phyloP scores from a whole-genome alignment of 2,888 invertebrate species.

The Nysson spinosus region DNA sequence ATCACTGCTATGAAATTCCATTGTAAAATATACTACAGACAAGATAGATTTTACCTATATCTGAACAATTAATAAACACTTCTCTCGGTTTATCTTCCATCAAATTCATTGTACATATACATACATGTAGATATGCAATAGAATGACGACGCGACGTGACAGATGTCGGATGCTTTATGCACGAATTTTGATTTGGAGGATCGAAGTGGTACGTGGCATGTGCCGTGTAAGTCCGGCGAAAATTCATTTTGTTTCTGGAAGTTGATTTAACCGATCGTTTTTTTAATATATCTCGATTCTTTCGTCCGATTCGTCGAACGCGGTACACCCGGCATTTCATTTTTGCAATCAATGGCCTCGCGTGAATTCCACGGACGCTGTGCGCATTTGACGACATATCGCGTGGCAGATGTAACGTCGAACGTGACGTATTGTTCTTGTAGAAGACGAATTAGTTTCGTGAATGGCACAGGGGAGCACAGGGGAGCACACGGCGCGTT shows the following conservation, averaged over 20 bases:
- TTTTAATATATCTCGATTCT: slow-evolving; percentile 43
- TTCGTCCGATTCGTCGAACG: slow-evolving; percentile 8
- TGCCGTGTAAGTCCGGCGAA: slow-evolving; percentile 26
- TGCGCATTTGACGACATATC: slow-evolving; percentile 30
- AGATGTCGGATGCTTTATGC: too few species aligned
- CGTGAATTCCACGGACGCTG: slow-evolving; percentile 28
- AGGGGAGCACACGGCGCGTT: slow-evolving; percentile 65
- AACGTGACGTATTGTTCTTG: slow-evolving; percentile 57
- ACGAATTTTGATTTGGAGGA: background rate
- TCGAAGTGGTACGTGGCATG: background rate
- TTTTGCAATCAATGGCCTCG: slow-evolving; percentile 46
- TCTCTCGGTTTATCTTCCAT: too few species aligned
- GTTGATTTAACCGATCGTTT: slow-evolving; percentile 33
- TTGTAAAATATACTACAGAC: too few species aligned
- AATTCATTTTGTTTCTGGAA: slow-evolving; percentile 10
- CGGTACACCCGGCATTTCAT: slow-evolving; percentile 34
- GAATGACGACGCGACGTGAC: too few species aligned
- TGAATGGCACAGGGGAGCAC: slow-evolving; percentile 54
- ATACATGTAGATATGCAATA: too few species aligned
- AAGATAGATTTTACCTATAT: too few species aligned
- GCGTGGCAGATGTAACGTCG: slow-evolving; percentile 51
- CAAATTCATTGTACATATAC: too few species aligned
- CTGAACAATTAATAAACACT: too few species aligned
- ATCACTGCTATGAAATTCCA: too few species aligned
- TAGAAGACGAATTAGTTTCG: slow-evolving; percentile 51